phyloP scores from a whole-genome alignment of 53 echinoderm and acorn worm species.

The Paracentrotus lividus region DNA sequence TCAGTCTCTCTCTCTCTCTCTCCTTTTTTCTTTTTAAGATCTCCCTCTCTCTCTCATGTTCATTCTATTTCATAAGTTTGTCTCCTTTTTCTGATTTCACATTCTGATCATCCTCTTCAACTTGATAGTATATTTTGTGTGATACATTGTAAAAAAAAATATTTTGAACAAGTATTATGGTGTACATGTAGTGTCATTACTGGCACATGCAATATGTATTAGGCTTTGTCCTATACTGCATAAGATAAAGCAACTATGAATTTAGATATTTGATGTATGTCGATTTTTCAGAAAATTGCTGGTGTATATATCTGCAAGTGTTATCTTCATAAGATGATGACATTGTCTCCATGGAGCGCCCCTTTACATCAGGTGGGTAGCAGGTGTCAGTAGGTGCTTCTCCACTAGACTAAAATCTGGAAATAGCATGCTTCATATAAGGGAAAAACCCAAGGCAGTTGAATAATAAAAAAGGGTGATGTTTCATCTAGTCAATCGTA shows the following conservation, averaged over 20 bases:
- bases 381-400: background rate
- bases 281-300: background rate
- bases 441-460: too few species aligned
- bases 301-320: background rate
- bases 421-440: too few species aligned
- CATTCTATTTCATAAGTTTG: background rate
- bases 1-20: background rate
- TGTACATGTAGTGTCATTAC: too few species aligned
- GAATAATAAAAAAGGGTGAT: too few species aligned
- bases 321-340: constrained; percentile 24
- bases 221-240: too few species aligned
- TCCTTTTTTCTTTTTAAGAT: background rate
- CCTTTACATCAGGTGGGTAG: background rate
- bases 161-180: too few species aligned
- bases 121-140: too few species aligned
- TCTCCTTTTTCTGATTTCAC: background rate
- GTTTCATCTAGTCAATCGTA: too few species aligned
- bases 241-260: too few species aligned
- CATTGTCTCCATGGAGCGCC: background rate
- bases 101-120: too few species aligned
- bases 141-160: too few species aligned
- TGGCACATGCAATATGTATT: too few species aligned
- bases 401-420: background rate
- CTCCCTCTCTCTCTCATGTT: background rate
- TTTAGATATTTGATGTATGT: background rate